phyloP scores from a whole-genome alignment of 1,140 invertebrate species.

The Branchinecta lynchi region DNA sequence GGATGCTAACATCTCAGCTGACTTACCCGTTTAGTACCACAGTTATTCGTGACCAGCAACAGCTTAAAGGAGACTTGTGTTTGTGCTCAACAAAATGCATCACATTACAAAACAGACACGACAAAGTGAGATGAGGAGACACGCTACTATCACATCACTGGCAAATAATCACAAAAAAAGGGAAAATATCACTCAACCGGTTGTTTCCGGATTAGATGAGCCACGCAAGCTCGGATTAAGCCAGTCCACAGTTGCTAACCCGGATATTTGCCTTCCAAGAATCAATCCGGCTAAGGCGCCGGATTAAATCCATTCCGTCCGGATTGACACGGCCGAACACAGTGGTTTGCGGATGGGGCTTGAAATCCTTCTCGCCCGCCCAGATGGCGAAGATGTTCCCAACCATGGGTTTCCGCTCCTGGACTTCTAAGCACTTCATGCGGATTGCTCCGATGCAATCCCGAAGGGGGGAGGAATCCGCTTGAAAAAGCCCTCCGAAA shows the following conservation, averaged over 20 bases:
- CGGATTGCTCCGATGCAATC: neutral
- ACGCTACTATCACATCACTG: too few relatives aligned
- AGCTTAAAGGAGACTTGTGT: too few relatives aligned
- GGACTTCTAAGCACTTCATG: neutral
- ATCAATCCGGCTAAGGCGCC: neutral
- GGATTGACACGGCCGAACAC: neutral
- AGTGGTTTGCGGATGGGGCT: neutral
- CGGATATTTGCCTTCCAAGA: neutral
- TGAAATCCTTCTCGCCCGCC: neutral
- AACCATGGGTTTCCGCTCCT: neutral
- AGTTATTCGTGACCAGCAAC: too few relatives aligned
- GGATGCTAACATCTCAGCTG: too few relatives aligned
- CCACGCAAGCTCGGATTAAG: too few relatives aligned
- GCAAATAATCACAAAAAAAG: too few relatives aligned
- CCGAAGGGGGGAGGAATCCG: neutral
- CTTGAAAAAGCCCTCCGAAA: neutral
- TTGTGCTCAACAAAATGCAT: too few relatives aligned
- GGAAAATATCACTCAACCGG: too few relatives aligned
- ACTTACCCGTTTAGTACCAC: too few relatives aligned
- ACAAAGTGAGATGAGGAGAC: too few relatives aligned
- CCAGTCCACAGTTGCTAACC: neutral
- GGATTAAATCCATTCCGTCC: neutral
- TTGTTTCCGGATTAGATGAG: too few relatives aligned
- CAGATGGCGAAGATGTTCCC: neutral
- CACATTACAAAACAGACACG: too few relatives aligned